Evolutionary conservation across 2,797 vertebrate species (phyloP).

Genomic region (Mormyrus hasselquistii): DNA sequence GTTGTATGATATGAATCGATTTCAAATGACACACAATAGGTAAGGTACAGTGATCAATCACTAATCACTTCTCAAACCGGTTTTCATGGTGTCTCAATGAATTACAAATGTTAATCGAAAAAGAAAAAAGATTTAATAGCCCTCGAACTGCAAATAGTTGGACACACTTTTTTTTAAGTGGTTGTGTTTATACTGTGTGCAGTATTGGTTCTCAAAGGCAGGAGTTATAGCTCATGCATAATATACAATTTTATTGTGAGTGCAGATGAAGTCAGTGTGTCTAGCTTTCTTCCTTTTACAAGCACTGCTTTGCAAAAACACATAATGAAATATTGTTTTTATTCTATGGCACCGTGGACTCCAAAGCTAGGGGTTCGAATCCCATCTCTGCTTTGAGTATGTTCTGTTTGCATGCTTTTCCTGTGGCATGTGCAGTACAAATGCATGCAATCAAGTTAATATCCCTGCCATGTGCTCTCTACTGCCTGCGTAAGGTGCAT

Average conservation of each 20-base stretch:
- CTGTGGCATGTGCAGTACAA: not conserved
- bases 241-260: not conserved
- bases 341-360: not conserved
- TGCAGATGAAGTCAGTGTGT: not conserved
- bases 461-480: not conserved
- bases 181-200: not conserved
- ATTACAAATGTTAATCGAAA: not conserved
- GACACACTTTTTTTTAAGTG: not conserved
- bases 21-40: not conserved
- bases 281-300: not conserved
- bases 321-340: not conserved
- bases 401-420: not conserved
- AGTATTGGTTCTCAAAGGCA: not conserved
- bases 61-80: not conserved
- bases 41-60: not conserved
- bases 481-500: not conserved
- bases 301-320: not conserved
- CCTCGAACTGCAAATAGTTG: not conserved
- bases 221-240: not conserved
- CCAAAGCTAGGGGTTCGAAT: not conserved
- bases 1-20: not conserved
- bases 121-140: not conserved
- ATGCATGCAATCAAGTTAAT: not conserved
- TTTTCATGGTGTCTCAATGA: not conserved
- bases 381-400: not conserved